Evolutionary conservation across 2,888 invertebrate genomes (phyloP), one percentile per base, ranked within the genome.

Genomic region (Metellina segmentata): DNA sequence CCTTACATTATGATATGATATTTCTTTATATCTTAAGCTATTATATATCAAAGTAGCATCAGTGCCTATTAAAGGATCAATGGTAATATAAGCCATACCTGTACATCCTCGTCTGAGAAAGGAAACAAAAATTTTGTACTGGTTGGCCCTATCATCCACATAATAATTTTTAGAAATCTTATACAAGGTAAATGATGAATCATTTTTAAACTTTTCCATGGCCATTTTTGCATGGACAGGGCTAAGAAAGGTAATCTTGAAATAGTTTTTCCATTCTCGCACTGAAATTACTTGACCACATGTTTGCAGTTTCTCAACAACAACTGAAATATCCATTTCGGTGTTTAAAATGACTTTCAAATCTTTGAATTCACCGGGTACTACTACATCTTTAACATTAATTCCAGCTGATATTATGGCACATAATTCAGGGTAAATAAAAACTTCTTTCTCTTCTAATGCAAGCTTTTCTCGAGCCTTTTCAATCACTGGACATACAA

Each of bases 291-390:
- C 71, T 53, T 19, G 49, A 20, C 92, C 92, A 87, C 87, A 87
- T 7, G 69, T 49, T 48, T 81, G 69, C 20, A 92, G 34, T 85
- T 87, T 78, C 52, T 79, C 71, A 52, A 89, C 77, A 7, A 90
- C 83, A 16, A 71, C 13, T 70, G 48, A n/a, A n/a, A 92, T 82
- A 19, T 51, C 51, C 49, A 20, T 61, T 7, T 77, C 51, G 13
- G 61, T 20, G n/a, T 77, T 89, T 49, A 89, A 48, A 20, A 51
- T 61, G 48, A 92, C 74, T 81, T 92, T 89, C 7, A 92, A 9
- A 20, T 92, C 89, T 19, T 85, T 74, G 74, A 85, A 91, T 74
- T 93, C 93, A 0, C 83, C 90, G 53, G 93, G 91, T 19, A 91
- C 51, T 49, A 93, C n/a, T 70, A 93, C 81, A 78, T 91, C 85